Base-by-base conservation (phyloP, 2,888 invertebrate genomes). In the Aphodius granarius region DNA sequence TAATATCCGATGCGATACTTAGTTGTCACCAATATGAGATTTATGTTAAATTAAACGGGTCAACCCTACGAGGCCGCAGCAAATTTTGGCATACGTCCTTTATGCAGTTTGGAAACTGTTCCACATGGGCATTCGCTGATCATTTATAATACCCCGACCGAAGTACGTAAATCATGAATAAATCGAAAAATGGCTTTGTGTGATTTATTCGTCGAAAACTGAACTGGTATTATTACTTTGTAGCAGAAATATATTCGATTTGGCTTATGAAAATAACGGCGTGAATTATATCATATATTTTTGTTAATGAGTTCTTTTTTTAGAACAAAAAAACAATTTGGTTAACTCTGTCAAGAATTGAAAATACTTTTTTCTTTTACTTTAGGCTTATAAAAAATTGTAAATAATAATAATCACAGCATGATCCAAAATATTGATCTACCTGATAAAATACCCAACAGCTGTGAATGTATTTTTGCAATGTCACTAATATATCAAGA, bases 51-150 rank as follows among this genome's bases (percentile, higher is more conserved):
- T 68, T 68, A 19, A 68, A 68, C 22, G 20, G 68, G 68, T 3
- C 2, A 22, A 16, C 20, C 13, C 19, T 19, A 21, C 20, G 68
- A 19, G 6, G 68, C n/a, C 20, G 22, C 22, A 43, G n/a, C 68
- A 68, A 68, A 68, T 68, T 68, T 68, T 68, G 68, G 68, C 68
- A 68, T 68, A n/a, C 19, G 68, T 3, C 68, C 21, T 20, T 68
- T 22, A 68, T 68, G 68, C 21, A 68, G 5, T 68, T 68, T 68
- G 6, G 68, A 21, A 68, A 68, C 68, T 19, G 19, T 68, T 68
- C 68, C 68, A 68, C 16, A 68, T 68, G n/a, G 20, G 20, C n/a
- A n/a, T 68, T 20, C 20, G 20, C 22, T 20, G 68, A 21, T 68
- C n/a, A n/a, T 68, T 9, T 43, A 43, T 43, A 43, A 43, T 9